Conservation (phyloP, 2,888 invertebrate species). For the Pseudococcus viburni region DNA sequence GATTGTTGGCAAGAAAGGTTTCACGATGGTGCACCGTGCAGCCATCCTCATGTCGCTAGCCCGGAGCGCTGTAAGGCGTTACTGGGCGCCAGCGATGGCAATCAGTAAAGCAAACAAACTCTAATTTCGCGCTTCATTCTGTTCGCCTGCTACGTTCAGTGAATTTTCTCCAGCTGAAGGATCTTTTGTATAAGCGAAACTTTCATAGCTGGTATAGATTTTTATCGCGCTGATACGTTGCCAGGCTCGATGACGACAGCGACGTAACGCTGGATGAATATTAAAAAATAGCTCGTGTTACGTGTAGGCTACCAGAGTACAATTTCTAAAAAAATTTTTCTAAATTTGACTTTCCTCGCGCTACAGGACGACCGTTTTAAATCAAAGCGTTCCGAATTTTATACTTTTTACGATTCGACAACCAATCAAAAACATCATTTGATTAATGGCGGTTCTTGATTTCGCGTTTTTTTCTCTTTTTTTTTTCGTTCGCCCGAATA, state of each 20-base stretch:
- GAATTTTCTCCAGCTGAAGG: conserved; percentile 17
- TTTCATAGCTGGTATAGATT: conserved; percentile 19
- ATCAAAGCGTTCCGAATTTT: not conserved
- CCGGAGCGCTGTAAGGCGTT: conserved; percentile 54
- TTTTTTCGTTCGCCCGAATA: not conserved
- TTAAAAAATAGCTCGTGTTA: not conserved
- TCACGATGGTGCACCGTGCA: conserved; percentile 21
- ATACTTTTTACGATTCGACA: conserved; percentile 10
- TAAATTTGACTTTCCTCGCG: not conserved
- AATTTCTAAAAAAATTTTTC: not conserved
- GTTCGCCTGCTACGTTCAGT: conserved; percentile 45
- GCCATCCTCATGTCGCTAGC: conserved; percentile 57
- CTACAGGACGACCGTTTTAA: not conserved
- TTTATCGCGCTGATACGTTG: not conserved
- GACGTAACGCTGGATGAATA: conserved; percentile 42
- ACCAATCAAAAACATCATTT: conserved; percentile 28
- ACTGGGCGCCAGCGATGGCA: conserved; percentile 65
- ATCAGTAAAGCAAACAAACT: conserved; percentile 66
- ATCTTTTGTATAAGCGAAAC: not conserved
- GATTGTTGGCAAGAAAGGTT: conserved; percentile 33
- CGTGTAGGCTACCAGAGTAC: too few relatives aligned
- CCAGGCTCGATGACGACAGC: conserved; percentile 6
- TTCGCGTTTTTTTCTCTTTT: too few relatives aligned
- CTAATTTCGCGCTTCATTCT: conserved; percentile 65
- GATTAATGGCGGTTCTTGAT: conserved; percentile 21